These are phyloP conservation scores for Diorhabda carinulata DNA, from an alignment of 1,140 invertebrate species.

Conservation along the genomic window DNA sequence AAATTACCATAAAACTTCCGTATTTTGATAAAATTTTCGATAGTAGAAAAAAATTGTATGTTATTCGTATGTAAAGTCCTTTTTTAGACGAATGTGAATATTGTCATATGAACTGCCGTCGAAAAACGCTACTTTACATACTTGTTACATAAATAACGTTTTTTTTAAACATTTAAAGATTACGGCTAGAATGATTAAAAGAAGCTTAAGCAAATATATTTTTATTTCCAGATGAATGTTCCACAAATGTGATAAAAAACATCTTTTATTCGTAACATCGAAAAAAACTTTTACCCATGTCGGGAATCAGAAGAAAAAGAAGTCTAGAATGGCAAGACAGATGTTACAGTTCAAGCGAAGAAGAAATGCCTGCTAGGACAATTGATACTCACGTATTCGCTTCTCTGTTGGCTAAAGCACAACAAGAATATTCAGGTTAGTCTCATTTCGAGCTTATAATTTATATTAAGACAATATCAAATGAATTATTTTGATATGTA, in stretches of 20 bases:
- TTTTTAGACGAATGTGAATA: no score
- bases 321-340: slow-evolving; percentile 61
- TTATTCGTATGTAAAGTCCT: no score
- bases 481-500: no score
- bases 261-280: slow-evolving; percentile 49
- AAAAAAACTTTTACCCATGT: slow-evolving; percentile 47
- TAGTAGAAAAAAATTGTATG: no score
- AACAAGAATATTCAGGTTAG: slow-evolving; percentile 57
- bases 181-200: no score
- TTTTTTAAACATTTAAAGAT: no score
- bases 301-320: slow-evolving; percentile 56
- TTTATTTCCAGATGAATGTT: slow-evolving; percentile 4
- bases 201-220: not conserved
- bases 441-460: not conserved
- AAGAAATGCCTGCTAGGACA: slow-evolving; percentile 54
- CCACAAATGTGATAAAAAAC: slow-evolving; percentile 46
- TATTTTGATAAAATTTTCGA: no score
- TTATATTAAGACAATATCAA: not conserved
- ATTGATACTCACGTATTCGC: slow-evolving; percentile 62
- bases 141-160: no score
- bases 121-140: no score
- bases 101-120: no score
- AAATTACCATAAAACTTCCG: no score
- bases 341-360: slow-evolving; percentile 62
- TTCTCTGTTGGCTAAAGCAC: slow-evolving; percentile 59